Conservation (phyloP, 2,888 invertebrate species). For the Dicroscelio sp. region DNA sequence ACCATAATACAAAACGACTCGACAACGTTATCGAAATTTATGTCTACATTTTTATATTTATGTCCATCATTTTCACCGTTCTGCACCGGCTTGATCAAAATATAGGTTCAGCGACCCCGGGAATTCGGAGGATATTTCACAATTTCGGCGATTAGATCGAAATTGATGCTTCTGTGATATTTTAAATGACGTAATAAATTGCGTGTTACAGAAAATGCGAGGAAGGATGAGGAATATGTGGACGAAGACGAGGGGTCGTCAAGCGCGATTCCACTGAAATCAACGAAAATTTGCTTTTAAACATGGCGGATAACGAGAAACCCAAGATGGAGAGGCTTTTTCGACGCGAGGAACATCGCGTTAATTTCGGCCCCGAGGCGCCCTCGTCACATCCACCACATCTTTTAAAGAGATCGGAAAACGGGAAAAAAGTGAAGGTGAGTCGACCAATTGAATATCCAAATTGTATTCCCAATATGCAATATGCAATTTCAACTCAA, state of each 20-base stretch:
- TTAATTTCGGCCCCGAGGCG: conserved; percentile 92
- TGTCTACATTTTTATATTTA: neutral
- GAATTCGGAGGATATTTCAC: neutral
- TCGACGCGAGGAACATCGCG: conserved; percentile 87
- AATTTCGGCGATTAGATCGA: neutral
- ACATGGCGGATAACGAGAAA: conserved; percentile 85
- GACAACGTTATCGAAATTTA: neutral
- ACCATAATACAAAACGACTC: too few relatives aligned
- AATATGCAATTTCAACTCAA: too few relatives aligned
- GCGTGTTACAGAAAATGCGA: conserved; percentile 92
- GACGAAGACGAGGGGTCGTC: conserved; percentile 68
- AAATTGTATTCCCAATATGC: too few relatives aligned
- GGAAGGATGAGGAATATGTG: conserved; percentile 92
- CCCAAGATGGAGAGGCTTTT: conserved; percentile 83
- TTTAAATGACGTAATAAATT: too few relatives aligned
- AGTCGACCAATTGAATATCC: too few relatives aligned
- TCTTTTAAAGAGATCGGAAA: conserved; percentile 93
- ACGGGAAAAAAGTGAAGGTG: conserved; percentile 96
- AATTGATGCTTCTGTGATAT: too few relatives aligned
- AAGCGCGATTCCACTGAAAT: conserved; percentile 63
- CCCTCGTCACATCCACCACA: conserved; percentile 91
- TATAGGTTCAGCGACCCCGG: neutral
- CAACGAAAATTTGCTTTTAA: conserved; percentile 73
- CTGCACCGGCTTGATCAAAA: neutral
- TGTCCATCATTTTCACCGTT: neutral